A percentile compares a stretch with the other conserved stretches of the same genome.
phyloP scores from a whole-genome alignment of 2,113 vertebrate species.

The Triplophysa siluroides region DNA sequence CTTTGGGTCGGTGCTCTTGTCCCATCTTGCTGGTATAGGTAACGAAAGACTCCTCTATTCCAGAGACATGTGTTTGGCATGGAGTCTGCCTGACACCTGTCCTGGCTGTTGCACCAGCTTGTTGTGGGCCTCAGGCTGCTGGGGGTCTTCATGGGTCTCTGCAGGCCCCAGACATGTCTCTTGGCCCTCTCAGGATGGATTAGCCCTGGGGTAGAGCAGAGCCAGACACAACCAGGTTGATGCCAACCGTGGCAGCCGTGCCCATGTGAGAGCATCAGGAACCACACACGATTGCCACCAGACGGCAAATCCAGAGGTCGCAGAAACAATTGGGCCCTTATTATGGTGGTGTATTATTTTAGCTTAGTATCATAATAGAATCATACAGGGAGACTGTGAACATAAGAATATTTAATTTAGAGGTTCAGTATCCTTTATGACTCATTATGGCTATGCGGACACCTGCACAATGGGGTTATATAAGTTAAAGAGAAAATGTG shows the following conservation, averaged over 20 bases:
- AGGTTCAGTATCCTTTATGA: not conserved
- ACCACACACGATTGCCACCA: not conserved
- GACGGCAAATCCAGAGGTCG: constrained; percentile 1
- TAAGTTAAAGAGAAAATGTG: not conserved
- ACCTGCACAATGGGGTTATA: not conserved
- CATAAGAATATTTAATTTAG: not conserved
- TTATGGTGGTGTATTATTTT: not conserved
- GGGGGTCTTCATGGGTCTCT: constrained; percentile 28
- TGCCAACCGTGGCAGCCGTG: constrained; percentile 11
- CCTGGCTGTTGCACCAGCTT: constrained; percentile 32
- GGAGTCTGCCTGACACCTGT: constrained; percentile 32
- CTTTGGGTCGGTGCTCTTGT: not conserved
- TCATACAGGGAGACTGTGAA: not conserved
- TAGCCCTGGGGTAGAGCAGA: constrained; percentile 28
- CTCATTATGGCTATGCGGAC: not conserved
- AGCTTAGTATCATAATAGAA: not conserved
- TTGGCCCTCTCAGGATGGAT: constrained; percentile 26
- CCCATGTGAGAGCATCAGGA: constrained; percentile 12
- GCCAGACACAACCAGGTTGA: constrained; percentile 26
- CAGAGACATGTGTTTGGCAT: constrained; percentile 31
- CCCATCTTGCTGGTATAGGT: not conserved
- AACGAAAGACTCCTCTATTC: not conserved
- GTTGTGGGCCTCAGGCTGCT: constrained; percentile 24
- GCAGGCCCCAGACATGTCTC: constrained; percentile 39
- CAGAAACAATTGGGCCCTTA: not conserved